Evolutionary conservation across 2,888 invertebrate species (phyloP).

Genomic region (Rhamphomyia laevipes): DNA sequence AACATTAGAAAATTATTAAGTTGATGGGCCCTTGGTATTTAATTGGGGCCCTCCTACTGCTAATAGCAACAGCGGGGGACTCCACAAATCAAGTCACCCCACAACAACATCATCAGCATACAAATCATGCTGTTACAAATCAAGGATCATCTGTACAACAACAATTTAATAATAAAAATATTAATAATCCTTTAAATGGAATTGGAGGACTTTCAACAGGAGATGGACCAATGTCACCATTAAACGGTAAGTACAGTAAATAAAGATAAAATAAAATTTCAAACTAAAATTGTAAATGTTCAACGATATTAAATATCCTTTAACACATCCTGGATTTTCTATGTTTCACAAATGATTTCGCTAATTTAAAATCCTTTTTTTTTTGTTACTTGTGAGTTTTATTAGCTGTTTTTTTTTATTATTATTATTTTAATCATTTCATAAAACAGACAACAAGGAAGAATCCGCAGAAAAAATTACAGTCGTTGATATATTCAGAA

Average conservation of each 20-base stretch:
- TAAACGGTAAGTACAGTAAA: slow-evolving; percentile 29
- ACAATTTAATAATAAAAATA: slow-evolving; percentile 13
- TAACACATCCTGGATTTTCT: too few species aligned
- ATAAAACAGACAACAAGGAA: too few species aligned
- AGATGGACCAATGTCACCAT: slow-evolving; percentile 28
- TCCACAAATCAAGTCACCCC: slow-evolving; percentile 31
- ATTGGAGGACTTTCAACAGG: slow-evolving; percentile 27
- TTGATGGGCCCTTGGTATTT: slow-evolving; percentile 39
- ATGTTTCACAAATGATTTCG: too few species aligned
- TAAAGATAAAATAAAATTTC: neutral
- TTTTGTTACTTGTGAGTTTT: too few species aligned
- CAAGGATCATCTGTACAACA: slow-evolving; percentile 13
- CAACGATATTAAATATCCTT: too few species aligned
- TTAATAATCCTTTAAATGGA: neutral
- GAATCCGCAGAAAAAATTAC: too few species aligned
- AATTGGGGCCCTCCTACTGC: slow-evolving; percentile 39
- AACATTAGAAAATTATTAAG: slow-evolving; percentile 26
- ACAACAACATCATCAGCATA: slow-evolving; percentile 17
- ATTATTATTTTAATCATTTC: too few species aligned
- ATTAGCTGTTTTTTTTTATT: too few species aligned
- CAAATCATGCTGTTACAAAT: slow-evolving; percentile 16
- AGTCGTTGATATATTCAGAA: too few species aligned
- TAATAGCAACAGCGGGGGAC: slow-evolving; percentile 37
- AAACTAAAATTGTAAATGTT: too few species aligned
- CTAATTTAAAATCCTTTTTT: too few species aligned